Conservation (phyloP, 2,888 invertebrate species). For the Galerucella pusilla region DNA sequence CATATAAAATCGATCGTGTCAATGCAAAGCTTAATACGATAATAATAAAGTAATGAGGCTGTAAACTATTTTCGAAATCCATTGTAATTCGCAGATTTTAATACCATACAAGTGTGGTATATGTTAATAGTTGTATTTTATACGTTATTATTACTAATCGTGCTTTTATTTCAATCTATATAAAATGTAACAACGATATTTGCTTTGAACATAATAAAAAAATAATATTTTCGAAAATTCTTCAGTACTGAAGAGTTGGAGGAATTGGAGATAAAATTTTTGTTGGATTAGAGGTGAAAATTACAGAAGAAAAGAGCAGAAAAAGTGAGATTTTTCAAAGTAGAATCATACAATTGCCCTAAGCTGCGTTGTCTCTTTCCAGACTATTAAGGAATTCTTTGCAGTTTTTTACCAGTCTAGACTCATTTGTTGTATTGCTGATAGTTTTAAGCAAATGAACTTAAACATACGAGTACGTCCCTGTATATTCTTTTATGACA, state of each 20-base stretch:
- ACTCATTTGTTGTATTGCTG: too few relatives aligned
- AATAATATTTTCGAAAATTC: too few relatives aligned
- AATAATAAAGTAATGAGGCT: slow-evolving; percentile 4
- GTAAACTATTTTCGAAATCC: slow-evolving; percentile 3
- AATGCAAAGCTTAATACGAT: not conserved
- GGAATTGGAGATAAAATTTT: too few relatives aligned
- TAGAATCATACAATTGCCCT: too few relatives aligned
- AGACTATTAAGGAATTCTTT: too few relatives aligned
- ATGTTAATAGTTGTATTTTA: not conserved
- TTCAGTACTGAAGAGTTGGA: too few relatives aligned
- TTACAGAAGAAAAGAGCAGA: too few relatives aligned
- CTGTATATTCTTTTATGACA: not conserved
- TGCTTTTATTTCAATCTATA: not conserved
- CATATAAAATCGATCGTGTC: not conserved
- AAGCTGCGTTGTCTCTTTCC: too few relatives aligned
- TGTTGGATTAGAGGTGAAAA: too few relatives aligned
- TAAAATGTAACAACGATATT: not conserved
- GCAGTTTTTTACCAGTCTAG: too few relatives aligned
- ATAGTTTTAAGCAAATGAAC: not conserved
- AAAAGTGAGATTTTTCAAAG: too few relatives aligned
- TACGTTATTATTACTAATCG: not conserved
- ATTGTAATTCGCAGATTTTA: not conserved
- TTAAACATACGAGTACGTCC: not conserved
- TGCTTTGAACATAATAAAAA: too few relatives aligned
- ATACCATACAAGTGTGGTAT: not conserved